phyloP scores from a whole-genome alignment of 2,797 vertebrate species.

The Adelosebastes latens region DNA sequence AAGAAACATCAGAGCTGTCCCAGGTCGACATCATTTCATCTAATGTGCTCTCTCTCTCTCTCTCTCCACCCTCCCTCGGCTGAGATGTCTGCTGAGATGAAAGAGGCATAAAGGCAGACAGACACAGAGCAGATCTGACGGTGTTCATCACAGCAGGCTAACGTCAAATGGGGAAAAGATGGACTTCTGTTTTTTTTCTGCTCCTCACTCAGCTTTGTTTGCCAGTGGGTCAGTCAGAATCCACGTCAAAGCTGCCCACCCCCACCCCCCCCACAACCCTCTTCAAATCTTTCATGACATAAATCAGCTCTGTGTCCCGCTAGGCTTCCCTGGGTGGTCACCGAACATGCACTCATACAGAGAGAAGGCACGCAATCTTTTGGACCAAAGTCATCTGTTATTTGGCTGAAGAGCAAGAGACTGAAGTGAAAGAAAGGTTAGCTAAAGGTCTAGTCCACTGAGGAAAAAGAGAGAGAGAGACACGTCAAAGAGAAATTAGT shows the following conservation, averaged over 20 bases:
- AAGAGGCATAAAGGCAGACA: constrained; percentile 43
- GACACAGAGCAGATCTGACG: constrained; percentile 47
- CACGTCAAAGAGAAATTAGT: constrained; percentile 57
- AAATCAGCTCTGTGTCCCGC: constrained; percentile 3
- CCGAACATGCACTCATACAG: neutral
- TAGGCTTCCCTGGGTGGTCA: constrained; percentile 10
- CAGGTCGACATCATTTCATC: constrained; percentile 50
- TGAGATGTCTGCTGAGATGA: constrained; percentile 63
- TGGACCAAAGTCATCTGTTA: constrained; percentile 25
- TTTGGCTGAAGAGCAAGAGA: constrained; percentile 21
- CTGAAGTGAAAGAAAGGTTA: constrained; percentile 42
- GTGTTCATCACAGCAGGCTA: constrained; percentile 58
- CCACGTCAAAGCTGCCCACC: constrained; percentile 12
- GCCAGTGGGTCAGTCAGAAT: constrained; percentile 28
- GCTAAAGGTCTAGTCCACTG: constrained; percentile 42
- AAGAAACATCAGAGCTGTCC: constrained; percentile 51
- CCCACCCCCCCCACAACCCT: neutral
- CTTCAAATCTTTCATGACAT: constrained; percentile 18
- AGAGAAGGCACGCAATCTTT: neutral
- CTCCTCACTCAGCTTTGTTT: constrained; percentile 41
- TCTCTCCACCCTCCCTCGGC: constrained; percentile 10
- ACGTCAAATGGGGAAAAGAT: constrained; percentile 34
- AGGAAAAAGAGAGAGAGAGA: constrained; percentile 30
- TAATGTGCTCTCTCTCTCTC: constrained; percentile 8
- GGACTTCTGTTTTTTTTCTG: constrained; percentile 36